Percentiles rank a stretch among this genome's conserved stretches.
Evolutionary conservation across 2,113 vertebrate species (phyloP).

Genomic region (Indicator indicator): DNA sequence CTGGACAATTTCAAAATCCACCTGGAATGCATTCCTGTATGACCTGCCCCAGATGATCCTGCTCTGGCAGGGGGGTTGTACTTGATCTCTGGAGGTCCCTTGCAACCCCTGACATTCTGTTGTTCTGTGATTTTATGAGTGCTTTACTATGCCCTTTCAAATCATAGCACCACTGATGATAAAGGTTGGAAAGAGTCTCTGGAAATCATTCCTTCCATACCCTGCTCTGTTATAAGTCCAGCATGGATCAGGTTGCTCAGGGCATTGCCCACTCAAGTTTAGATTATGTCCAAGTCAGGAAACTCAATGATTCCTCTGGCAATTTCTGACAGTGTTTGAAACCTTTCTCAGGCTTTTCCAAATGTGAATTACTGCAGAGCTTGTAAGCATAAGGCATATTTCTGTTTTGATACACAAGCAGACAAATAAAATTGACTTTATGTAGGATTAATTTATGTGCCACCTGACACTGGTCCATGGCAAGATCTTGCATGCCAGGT

Average conservation of each 20-base stretch:
- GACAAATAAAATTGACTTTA: neutral
- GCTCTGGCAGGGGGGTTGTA: too few species aligned
- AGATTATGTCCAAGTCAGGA: neutral
- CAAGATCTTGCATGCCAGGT: neutral
- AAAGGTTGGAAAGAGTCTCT: neutral
- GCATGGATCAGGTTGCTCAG: neutral
- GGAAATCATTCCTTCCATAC: neutral
- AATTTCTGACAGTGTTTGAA: neutral
- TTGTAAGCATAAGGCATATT: neutral
- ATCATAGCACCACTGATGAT: neutral
- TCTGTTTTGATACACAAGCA: neutral
- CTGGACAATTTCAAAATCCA: neutral
- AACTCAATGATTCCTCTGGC: neutral
- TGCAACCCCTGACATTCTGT: too few species aligned
- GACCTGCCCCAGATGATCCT: too few species aligned
- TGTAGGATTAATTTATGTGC: neutral
- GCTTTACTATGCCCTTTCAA: neutral
- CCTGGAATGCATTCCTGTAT: too few species aligned
- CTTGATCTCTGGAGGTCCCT: too few species aligned
- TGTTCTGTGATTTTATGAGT: too few species aligned
- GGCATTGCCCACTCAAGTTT: neutral
- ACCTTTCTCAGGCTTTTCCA: neutral
- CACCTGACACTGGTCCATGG: neutral
- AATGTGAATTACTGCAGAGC: neutral
- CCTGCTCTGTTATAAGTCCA: neutral